Evolutionary conservation across 2,797 vertebrate genomes (phyloP), one percentile per base, ranked within the genome.

Genomic region (Anableps anableps): DNA sequence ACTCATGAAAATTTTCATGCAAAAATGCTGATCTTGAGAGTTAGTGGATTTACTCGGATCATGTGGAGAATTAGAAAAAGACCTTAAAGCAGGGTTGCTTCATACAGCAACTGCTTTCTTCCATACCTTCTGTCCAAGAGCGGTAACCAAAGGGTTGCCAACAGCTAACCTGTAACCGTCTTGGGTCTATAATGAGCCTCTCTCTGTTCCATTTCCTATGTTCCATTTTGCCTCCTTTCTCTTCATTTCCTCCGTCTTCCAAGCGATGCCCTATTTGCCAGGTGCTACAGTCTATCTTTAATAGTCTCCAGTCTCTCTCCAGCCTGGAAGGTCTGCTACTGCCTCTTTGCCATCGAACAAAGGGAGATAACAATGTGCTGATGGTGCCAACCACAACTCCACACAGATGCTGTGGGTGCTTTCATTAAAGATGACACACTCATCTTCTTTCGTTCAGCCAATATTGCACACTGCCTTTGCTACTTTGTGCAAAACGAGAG

Each of bases 331-430:
- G 88, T 88, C 88, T 50, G 78, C 74, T 5, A 74, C 89, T 75
- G 80, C 86, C 88, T 92, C 88, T 90, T 79, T 86, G 86, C 88
- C 66, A 29, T 72, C 79, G 83, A 88, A 91, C 83, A 86, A 89
- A 88, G 88, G 80, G 82, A 89, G 92, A 94, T 94, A 94, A 94
- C 93, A 90, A 94, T 91, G 91, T 92, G 93, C 93, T 89, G 92
- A 93, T 89, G 92, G 82, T 78, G 90, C 90, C 91, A 84, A 88
- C 83, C 83, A 38, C 83, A 82, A 72, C 91, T 88, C 86, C 83
- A 75, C 88, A 83, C 83, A 78, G 89, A 88, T 78, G 80, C 88
- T 70, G 74, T 29, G 0, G 86, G 86, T 43, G 76, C 89, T 91
- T 93, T 91, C 90, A 90, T 94, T 90, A 90, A 85, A 90, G 88